Conservation (phyloP, 2,113 vertebrate genomes). For the Poecilia latipinna region DNA sequence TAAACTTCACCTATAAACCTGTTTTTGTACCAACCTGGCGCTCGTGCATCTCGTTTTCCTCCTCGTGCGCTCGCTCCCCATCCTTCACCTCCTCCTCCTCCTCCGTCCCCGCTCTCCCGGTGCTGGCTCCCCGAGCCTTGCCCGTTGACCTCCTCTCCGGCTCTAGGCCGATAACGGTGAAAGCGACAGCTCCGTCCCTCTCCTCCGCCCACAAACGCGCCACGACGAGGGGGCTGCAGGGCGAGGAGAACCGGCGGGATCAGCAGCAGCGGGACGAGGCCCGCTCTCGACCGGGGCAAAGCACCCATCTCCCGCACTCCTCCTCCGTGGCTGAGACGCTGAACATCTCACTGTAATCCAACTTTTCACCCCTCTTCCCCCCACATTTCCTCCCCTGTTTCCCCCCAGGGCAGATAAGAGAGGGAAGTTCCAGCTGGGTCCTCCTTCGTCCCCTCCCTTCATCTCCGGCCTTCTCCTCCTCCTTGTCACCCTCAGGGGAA, state of each 20-base stretch:
- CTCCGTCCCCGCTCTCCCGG: slow-evolving; percentile 22
- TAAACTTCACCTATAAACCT: neutral
- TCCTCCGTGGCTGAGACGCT: slow-evolving; percentile 27
- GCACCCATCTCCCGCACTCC: slow-evolving; percentile 58
- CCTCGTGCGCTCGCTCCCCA: slow-evolving; percentile 54
- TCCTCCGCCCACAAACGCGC: slow-evolving; percentile 2
- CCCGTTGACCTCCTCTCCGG: slow-evolving; percentile 33
- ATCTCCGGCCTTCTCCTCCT: neutral
- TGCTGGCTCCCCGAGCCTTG: neutral
- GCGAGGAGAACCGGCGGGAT: slow-evolving; percentile 61
- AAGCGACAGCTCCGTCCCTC: slow-evolving; percentile 51
- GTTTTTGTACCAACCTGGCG: slow-evolving; percentile 60
- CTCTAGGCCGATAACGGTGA: slow-evolving; percentile 78
- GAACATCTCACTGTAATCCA: slow-evolving; percentile 24
- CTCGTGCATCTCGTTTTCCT: slow-evolving; percentile 72
- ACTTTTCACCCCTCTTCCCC: neutral
- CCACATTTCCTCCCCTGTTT: too few species aligned
- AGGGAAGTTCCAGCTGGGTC: slow-evolving; percentile 66
- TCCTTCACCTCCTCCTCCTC: slow-evolving; percentile 2
- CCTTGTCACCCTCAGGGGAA: slow-evolving; percentile 43
- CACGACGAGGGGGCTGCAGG: slow-evolving; percentile 64
- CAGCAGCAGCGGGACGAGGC: slow-evolving; percentile 35
- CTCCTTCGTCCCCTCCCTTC: slow-evolving; percentile 28
- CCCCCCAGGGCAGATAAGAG: slow-evolving; percentile 5
- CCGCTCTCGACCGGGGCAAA: slow-evolving; percentile 20